Percentiles rank a stretch among this genome's conserved stretches.
These are phyloP conservation scores for Neodiprion virginianus DNA, from an alignment of 1,140 invertebrate species.

Conservation along the genomic window DNA sequence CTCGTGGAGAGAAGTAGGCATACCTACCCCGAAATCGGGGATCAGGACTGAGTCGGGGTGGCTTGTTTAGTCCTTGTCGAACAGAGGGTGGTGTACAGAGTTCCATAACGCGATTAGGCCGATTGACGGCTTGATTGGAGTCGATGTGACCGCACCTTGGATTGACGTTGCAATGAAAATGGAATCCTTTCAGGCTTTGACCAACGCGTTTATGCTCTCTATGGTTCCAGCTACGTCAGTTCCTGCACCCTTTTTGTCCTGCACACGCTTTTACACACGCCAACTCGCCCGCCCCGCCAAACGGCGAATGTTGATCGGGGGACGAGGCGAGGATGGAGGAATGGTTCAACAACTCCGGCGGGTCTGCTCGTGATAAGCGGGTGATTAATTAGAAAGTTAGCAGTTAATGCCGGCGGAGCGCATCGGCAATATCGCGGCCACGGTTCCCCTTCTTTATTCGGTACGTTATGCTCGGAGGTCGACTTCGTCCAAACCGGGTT, in stretches of 20 bases:
- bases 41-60: no score
- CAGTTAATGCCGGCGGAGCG: neutral
- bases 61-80: neutral
- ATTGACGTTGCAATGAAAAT: neutral
- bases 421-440: neutral
- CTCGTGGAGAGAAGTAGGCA: no score
- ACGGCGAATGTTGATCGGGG: no score
- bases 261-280: neutral
- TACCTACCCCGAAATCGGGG: no score
- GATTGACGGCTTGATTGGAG: slow-evolving; percentile 12
- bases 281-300: no score
- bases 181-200: neutral
- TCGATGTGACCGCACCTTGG: neutral
- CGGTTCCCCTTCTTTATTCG: no score
- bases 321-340: neutral
- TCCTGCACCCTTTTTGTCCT: neutral
- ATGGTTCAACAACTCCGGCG: neutral
- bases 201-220: neutral
- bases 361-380: neutral
- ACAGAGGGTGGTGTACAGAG: neutral
- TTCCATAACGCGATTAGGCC: slow-evolving; percentile 7
- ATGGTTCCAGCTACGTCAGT: neutral
- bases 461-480: neutral
- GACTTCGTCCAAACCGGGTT: neutral
- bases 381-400: neutral